phyloP scores from a whole-genome alignment of 2,888 invertebrate genomes.

The Drosophila acutilabella region DNA sequence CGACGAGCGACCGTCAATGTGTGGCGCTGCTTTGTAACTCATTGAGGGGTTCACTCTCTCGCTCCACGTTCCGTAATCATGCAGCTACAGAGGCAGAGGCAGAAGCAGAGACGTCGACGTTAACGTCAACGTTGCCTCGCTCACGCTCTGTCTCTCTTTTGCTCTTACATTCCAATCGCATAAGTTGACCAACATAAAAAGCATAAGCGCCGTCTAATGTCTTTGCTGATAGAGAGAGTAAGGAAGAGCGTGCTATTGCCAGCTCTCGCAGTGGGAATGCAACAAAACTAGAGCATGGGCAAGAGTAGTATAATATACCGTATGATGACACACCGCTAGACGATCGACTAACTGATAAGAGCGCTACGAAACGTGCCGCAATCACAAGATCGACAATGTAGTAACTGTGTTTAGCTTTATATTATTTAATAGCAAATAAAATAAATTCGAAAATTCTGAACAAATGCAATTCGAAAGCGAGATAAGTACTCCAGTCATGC shows the following conservation, averaged over 20 bases:
- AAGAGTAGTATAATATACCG: conserved; percentile 4
- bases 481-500: conserved; percentile 7
- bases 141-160: conserved; percentile 3
- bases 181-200: conserved; percentile 58
- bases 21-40: conserved; percentile 73
- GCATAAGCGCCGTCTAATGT: conserved; percentile 27
- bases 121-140: conserved; percentile 34
- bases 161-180: conserved; percentile 45
- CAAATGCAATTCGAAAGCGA: neutral
- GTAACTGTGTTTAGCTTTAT: neutral
- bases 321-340: conserved; percentile 42
- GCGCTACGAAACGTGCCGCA: conserved; percentile 12
- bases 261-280: conserved; percentile 28
- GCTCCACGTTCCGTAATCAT: conserved; percentile 31
- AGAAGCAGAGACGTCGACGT: conserved; percentile 2
- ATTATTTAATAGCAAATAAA: conserved; percentile 2
- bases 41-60: conserved; percentile 43
- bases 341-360: conserved; percentile 40
- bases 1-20: conserved; percentile 66
- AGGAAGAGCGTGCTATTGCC: conserved; percentile 3
- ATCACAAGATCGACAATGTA: conserved; percentile 11
- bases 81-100: conserved; percentile 34
- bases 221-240: conserved; percentile 9
- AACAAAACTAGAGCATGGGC: conserved; percentile 37
- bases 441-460: neutral